phyloP scores from a whole-genome alignment of 2,113 vertebrate genomes.

The Zosterops lateralis region DNA sequence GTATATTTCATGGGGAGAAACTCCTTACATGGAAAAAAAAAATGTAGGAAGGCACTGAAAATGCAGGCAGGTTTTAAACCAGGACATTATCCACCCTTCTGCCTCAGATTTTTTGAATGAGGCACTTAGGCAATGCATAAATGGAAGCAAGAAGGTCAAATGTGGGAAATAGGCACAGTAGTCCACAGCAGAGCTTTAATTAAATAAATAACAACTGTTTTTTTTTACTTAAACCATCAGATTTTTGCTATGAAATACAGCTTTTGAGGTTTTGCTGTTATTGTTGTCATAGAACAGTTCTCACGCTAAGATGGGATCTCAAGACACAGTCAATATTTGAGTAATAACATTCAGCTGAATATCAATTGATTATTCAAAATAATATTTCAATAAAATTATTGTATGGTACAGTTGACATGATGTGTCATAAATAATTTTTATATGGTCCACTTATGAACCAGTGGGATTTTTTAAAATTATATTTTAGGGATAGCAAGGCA shows the following conservation, averaged over 20 bases:
- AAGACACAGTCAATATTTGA: neutral
- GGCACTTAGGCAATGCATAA: neutral
- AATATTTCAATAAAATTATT: neutral
- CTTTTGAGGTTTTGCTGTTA: neutral
- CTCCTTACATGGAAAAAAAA: neutral
- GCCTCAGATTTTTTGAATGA: neutral
- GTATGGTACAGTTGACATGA: neutral
- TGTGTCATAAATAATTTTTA: neutral
- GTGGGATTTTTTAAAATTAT: neutral
- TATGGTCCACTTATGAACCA: neutral
- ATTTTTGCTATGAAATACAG: neutral
- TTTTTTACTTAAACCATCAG: neutral
- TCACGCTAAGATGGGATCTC: neutral
- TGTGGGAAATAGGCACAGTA: neutral
- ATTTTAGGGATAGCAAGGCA: neutral
- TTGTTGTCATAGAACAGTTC: neutral
- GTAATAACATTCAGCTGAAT: neutral
- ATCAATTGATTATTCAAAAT: neutral
- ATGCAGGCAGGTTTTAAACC: neutral
- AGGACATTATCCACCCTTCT: neutral
- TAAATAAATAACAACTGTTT: neutral
- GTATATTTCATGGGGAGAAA: neutral
- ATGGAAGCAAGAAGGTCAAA: neutral
- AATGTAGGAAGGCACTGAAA: neutral
- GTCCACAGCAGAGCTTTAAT: neutral